Percentiles rank a stretch among this genome's conserved stretches.
phyloP scores from a whole-genome alignment of 2,113 vertebrate species.

The Cyanocitta stelleri region DNA sequence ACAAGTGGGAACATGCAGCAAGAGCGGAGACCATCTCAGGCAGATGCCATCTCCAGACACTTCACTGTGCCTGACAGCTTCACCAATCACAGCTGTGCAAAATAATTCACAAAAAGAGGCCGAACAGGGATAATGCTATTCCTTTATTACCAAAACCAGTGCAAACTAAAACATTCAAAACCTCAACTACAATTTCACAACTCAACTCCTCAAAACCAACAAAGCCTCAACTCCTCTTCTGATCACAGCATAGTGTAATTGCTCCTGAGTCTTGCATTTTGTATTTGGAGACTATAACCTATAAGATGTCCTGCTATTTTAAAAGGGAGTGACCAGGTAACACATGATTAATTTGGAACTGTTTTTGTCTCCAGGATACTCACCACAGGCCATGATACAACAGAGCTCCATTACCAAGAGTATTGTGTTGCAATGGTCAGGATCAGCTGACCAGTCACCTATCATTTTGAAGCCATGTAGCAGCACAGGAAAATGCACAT shows the following conservation, averaged over 20 bases:
- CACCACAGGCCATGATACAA: background rate
- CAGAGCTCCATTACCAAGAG: background rate
- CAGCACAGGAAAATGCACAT: background rate
- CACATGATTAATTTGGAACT: background rate
- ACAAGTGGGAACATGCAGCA: background rate
- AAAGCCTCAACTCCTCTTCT: background rate
- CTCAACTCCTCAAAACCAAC: background rate
- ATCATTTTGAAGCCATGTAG: background rate
- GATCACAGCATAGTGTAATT: background rate
- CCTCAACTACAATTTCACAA: background rate
- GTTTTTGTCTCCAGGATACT: background rate
- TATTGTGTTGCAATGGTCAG: background rate
- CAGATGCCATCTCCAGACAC: background rate
- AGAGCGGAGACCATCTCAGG: background rate
- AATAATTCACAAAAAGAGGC: background rate
- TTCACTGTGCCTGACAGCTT: background rate
- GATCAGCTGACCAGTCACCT: background rate
- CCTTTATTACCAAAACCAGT: background rate
- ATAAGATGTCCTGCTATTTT: background rate
- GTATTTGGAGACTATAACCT: background rate
- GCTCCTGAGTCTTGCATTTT: background rate
- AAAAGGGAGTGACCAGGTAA: background rate
- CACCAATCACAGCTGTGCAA: background rate
- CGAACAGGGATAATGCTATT: background rate
- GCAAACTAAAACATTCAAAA: background rate